These are phyloP conservation scores for Eudyptes chrysolophus DNA, from an alignment of 2,113 vertebrate genomes.

Conservation along the genomic window DNA sequence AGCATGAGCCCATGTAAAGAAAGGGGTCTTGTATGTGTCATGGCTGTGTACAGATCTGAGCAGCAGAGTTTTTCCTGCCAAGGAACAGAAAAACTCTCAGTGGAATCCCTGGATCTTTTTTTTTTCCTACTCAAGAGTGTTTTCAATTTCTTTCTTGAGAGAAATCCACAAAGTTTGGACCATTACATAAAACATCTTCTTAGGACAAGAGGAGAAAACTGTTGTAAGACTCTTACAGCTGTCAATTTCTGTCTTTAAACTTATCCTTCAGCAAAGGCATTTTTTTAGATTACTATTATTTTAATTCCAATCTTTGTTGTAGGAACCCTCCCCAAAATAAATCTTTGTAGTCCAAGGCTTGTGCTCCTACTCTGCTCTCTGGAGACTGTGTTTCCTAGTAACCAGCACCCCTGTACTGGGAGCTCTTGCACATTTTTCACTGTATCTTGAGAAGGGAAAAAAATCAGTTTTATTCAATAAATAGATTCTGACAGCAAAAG, in stretches of 20 bases:
- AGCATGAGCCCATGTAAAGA: neutral
- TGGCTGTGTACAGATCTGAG: neutral
- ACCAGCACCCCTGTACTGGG: neutral
- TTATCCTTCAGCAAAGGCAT: neutral
- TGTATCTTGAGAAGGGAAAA: slow-evolving; percentile 2
- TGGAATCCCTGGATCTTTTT: neutral
- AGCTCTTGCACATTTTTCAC: slow-evolving; percentile 36
- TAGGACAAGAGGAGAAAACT: neutral
- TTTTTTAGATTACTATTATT: slow-evolving; percentile 8
- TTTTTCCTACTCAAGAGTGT: neutral
- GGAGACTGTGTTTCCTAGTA: slow-evolving; percentile 50
- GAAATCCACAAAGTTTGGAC: neutral
- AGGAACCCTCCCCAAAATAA: slow-evolving; percentile 1
- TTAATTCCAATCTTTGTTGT: neutral
- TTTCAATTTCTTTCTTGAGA: neutral
- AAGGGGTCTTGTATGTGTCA: neutral
- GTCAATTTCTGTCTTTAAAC: neutral
- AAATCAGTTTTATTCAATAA: slow-evolving; percentile 45
- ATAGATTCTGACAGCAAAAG: slow-evolving; percentile 56
- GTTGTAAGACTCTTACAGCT: neutral
- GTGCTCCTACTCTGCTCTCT: neutral
- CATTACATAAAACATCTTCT: neutral
- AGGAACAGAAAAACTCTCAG: neutral
- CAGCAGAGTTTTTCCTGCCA: neutral
- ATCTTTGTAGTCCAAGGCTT: slow-evolving; percentile 18